These are phyloP conservation scores for Calephelis nemesis DNA, from an alignment of 1,140 invertebrate genomes.

Conservation along the genomic window DNA sequence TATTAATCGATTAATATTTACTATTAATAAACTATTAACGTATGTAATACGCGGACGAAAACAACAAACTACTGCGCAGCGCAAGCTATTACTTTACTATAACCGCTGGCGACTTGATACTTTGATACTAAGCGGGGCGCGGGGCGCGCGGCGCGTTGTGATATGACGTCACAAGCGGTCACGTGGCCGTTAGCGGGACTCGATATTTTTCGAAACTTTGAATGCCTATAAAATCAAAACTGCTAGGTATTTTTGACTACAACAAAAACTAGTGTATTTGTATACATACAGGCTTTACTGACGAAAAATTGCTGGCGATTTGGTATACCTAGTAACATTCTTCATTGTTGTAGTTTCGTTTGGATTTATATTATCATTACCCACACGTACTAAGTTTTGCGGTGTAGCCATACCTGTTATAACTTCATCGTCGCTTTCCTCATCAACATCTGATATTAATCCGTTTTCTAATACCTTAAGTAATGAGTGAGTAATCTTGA, in stretches of 20 bases:
- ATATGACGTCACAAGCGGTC: neutral
- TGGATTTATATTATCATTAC: too few relatives aligned
- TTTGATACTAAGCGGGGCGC: neutral
- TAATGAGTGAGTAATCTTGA: too few relatives aligned
- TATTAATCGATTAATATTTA: slow-evolving; percentile 21
- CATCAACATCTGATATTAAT: too few relatives aligned
- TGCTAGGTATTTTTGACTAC: too few relatives aligned
- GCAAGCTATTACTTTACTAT: slow-evolving; percentile 15
- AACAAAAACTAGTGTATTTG: neutral
- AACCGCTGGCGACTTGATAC: slow-evolving; percentile 14
- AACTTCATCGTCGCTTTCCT: too few relatives aligned
- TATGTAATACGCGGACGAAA: slow-evolving; percentile 10
- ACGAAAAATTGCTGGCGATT: neutral
- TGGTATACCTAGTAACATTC: neutral
- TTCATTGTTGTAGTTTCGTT: neutral
- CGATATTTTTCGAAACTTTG: too few relatives aligned
- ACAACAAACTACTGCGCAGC: slow-evolving; percentile 19
- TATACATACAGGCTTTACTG: slow-evolving; percentile 6
- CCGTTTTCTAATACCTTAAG: too few relatives aligned
- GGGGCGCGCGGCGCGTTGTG: neutral
- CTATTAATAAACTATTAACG: slow-evolving; percentile 19
- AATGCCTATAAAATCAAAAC: too few relatives aligned
- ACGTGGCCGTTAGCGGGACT: too few relatives aligned
- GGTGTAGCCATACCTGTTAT: too few relatives aligned
- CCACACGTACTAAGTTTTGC: too few relatives aligned